Base-by-base conservation (phyloP, 2,113 vertebrate genomes). In the Cinclus cinclus region DNA sequence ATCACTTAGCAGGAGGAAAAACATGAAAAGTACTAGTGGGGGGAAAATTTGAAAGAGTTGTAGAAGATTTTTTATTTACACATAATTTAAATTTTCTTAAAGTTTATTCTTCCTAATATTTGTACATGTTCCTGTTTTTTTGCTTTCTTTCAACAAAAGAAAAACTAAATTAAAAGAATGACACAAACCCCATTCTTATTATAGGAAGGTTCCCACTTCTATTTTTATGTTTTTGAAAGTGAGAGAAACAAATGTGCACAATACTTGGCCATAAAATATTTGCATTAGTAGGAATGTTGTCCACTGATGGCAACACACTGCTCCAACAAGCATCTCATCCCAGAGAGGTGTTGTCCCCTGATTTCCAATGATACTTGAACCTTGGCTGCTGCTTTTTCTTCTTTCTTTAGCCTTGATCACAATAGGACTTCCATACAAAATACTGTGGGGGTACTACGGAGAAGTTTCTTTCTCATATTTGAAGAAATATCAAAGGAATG, bases 11-110 rank as follows among this genome's bases (percentile, higher is more conserved):
- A 50, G n/a, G 22, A 87, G 6, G 9, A 41, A 64, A 82, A 75
- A 7, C 6, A 41, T 7, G 11, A 80, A 50, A 83, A 67, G 1
- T 15, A 30, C 47, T 75, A 17, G 11, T 15, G 13, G 2, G 2
- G 7, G 27, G 31, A 18, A 23, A 10, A 18, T 5, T 35, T 71
- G 13, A 49, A 68, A 8, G 6, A 28, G 2, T 13, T 24, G 8
- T 33, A 27, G 7, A 35, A 10, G 5, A 3, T 52, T 73, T 70
- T 53, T 49, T 9, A 14, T 73, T 68, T 63, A 25, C 11, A 49
- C 4, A 30, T 9, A 13, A 9, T 47, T 7, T 5, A 0, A 4
- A 5, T 2, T 47, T 63, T 47, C 71, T 18, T 1, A 2, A 69
- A 30, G 4, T 44, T 73, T 73, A 27, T 59, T 81, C 13, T 60